Conservation (phyloP, 2,797 vertebrate genomes). For the Philypnodon macrostomus region DNA sequence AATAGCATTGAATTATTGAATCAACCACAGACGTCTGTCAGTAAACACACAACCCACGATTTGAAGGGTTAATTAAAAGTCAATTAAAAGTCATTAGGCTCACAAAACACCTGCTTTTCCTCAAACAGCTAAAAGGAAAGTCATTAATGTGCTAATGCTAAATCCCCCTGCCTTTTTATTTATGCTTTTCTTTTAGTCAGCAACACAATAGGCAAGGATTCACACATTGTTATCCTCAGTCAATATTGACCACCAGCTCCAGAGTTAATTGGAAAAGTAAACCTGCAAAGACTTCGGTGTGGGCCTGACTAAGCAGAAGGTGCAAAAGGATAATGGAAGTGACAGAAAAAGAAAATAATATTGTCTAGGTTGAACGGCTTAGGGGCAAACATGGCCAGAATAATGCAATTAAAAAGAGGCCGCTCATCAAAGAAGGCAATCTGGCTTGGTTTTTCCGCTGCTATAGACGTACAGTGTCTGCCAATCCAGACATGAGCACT, state of each 20-base stretch:
- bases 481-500: constrained; percentile 60
- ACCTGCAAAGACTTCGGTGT: constrained; percentile 54
- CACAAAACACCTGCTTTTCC: constrained; percentile 74
- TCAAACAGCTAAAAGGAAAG: constrained; percentile 63
- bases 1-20: constrained; percentile 53
- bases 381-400: constrained; percentile 53
- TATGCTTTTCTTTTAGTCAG: constrained; percentile 55
- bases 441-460: constrained; percentile 64
- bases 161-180: constrained; percentile 62
- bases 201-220: constrained; percentile 66
- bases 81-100: constrained; percentile 78
- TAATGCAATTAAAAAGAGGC: constrained; percentile 65
- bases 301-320: constrained; percentile 55
- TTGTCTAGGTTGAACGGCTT: constrained; percentile 62
- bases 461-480: constrained; percentile 38
- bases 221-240: constrained; percentile 70
- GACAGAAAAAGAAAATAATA: constrained; percentile 57
- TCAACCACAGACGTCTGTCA: constrained; percentile 36
- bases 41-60: constrained; percentile 58
- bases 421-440: constrained; percentile 72
- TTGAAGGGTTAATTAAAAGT: constrained; percentile 80
- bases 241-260: constrained; percentile 72
- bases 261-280: constrained; percentile 76
- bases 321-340: constrained; percentile 64
- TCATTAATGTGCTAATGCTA: constrained; percentile 76